These are phyloP conservation scores for Callyntrura guangdongensis DNA, from an alignment of 2,888 invertebrate genomes.

Conservation along the genomic window DNA sequence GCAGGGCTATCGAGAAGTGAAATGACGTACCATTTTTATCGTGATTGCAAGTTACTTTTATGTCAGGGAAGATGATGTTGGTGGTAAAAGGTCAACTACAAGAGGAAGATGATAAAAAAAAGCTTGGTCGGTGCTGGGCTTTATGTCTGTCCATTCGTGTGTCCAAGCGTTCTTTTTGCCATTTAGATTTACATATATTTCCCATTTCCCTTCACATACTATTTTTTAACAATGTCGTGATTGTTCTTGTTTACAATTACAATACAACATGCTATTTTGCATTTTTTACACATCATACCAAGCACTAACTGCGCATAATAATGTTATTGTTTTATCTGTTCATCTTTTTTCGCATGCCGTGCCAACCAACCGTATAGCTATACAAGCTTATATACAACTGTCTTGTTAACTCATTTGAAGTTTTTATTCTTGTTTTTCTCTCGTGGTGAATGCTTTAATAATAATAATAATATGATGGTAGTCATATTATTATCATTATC, in stretches of 20 bases:
- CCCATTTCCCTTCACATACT: neutral
- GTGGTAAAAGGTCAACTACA: neutral
- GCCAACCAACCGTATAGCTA: neutral
- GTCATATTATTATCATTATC: neutral
- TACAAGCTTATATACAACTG: neutral
- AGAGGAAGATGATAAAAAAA: neutral
- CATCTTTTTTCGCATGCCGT: neutral
- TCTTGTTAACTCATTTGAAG: neutral
- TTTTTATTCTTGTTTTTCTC: no score
- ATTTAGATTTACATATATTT: neutral
- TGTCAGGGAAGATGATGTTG: neutral
- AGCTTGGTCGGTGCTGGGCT: neutral
- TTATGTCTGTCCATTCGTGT: neutral
- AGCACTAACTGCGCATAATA: neutral
- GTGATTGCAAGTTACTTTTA: neutral
- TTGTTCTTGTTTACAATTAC: conserved; percentile 2
- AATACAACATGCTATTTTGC: conserved; percentile 2
- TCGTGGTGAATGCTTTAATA: neutral
- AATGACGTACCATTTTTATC: neutral
- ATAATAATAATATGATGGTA: neutral
- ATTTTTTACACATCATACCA: neutral
- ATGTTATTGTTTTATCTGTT: neutral
- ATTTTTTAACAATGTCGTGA: conserved; percentile 19
- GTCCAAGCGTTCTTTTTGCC: neutral
- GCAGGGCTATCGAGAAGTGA: neutral